Conservation (phyloP, 2,113 vertebrate genomes). For the Tricholaema leucomelas region DNA sequence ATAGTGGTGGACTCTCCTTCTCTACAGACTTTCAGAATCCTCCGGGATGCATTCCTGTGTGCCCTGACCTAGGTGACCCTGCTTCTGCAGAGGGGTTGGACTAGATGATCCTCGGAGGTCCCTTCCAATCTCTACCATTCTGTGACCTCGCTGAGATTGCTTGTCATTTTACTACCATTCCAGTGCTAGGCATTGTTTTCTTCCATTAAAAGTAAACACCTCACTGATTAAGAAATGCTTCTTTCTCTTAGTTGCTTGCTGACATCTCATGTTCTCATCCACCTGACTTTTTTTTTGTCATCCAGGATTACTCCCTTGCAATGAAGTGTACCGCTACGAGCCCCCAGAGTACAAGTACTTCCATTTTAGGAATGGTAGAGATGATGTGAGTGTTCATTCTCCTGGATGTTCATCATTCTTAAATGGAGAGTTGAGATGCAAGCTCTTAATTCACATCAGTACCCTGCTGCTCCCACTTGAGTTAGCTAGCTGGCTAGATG, state of each 20-base stretch:
- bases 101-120: too few species aligned
- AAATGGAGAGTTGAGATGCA: slow-evolving; percentile 12
- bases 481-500: slow-evolving; percentile 10
- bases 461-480: slow-evolving; percentile 31
- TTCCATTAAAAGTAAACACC: background rate
- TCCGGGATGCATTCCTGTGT: too few species aligned
- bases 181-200: background rate
- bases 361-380: background rate
- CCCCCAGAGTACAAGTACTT: background rate
- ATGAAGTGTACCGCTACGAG: background rate
- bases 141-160: background rate
- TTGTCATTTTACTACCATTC: background rate
- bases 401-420: background rate
- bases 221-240: background rate
- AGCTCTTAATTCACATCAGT: slow-evolving; percentile 24
- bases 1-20: too few species aligned
- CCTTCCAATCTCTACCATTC: too few species aligned
- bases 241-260: background rate
- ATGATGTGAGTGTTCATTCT: background rate
- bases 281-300: background rate
- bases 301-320: background rate
- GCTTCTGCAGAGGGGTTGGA: too few species aligned
- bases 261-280: background rate
- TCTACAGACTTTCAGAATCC: too few species aligned
- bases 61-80: too few species aligned